A percentile compares a stretch with the other conserved stretches of the same genome.
phyloP scores from a whole-genome alignment of 2,888 invertebrate genomes.

The Rhamphomyia laevipes region DNA sequence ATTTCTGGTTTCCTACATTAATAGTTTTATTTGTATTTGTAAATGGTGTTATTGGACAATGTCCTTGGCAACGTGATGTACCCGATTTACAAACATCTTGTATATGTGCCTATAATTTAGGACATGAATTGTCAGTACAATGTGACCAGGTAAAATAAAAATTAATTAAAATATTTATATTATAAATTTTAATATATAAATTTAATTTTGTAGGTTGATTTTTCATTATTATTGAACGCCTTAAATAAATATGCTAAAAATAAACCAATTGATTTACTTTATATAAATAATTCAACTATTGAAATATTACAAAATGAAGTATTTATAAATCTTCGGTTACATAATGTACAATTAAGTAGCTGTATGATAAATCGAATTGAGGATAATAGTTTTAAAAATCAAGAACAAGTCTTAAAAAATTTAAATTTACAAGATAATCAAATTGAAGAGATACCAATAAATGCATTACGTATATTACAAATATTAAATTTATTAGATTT shows the following conservation, averaged over 20 bases:
- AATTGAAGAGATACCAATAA: constrained; percentile 63
- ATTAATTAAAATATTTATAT: background rate
- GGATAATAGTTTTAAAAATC: constrained; percentile 66
- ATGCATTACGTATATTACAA: constrained; percentile 52
- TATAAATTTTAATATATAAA: background rate
- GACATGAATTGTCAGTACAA: constrained; percentile 75
- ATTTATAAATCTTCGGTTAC: constrained; percentile 57
- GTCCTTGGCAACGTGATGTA: constrained; percentile 73
- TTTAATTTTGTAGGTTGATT: constrained; percentile 53
- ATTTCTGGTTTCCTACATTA: constrained; percentile 6
- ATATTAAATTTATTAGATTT: constrained; percentile 71
- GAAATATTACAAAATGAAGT: constrained; percentile 53
- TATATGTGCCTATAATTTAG: constrained; percentile 77
- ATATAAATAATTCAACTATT: constrained; percentile 79
- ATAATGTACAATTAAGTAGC: constrained; percentile 74
- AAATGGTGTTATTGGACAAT: constrained; percentile 44
- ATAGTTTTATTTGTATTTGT: background rate
- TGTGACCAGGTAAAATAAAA: constrained; percentile 59
- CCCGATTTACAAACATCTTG: constrained; percentile 70
- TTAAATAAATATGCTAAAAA: constrained; percentile 56
- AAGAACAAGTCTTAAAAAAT: constrained; percentile 68
- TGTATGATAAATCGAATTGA: constrained; percentile 63
- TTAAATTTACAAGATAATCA: constrained; percentile 78
- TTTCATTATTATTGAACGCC: constrained; percentile 58
- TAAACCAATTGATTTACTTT: constrained; percentile 67